Conservation (phyloP, 1,140 invertebrate genomes). For the Pseudoatta argentina region DNA sequence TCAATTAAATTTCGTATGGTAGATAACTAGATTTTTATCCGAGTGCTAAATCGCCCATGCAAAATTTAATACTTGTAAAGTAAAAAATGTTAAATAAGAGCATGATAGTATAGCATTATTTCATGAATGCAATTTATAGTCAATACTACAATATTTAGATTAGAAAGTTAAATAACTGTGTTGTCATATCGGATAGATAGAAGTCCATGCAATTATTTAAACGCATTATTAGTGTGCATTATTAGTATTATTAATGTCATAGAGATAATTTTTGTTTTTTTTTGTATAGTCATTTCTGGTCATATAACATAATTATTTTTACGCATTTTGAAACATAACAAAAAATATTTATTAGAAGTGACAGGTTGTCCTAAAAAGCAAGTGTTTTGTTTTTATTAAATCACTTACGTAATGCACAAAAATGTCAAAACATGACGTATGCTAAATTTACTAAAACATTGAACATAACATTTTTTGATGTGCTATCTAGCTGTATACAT, state of each 20-base stretch:
- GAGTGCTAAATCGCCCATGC: background rate
- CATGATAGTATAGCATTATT: constrained; percentile 20
- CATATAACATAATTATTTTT: background rate
- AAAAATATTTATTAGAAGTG: background rate
- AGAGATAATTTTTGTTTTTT: background rate
- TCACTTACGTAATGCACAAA: constrained; percentile 4
- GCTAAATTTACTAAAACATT: constrained; percentile 5
- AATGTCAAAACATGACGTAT: background rate
- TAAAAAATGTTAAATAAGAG: constrained; percentile 42
- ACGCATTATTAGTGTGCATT: background rate
- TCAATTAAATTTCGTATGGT: background rate
- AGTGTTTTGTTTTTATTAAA: constrained; percentile 13
- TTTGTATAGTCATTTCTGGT: background rate
- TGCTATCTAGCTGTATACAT: background rate
- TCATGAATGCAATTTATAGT: constrained; percentile 5
- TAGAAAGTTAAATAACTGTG: background rate
- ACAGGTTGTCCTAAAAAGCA: background rate
- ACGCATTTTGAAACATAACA: background rate
- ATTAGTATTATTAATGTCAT: background rate
- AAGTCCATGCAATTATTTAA: background rate
- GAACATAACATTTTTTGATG: constrained; percentile 16
- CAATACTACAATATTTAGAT: background rate
- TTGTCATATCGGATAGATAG: background rate
- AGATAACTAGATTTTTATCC: constrained; percentile 25
- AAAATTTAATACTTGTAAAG: constrained; percentile 23